A percentile compares a stretch with the other conserved stretches of the same genome.
These are phyloP conservation scores for Girardinichthys multiradiatus DNA, from an alignment of 2,113 vertebrate species.

Conservation along the genomic window DNA sequence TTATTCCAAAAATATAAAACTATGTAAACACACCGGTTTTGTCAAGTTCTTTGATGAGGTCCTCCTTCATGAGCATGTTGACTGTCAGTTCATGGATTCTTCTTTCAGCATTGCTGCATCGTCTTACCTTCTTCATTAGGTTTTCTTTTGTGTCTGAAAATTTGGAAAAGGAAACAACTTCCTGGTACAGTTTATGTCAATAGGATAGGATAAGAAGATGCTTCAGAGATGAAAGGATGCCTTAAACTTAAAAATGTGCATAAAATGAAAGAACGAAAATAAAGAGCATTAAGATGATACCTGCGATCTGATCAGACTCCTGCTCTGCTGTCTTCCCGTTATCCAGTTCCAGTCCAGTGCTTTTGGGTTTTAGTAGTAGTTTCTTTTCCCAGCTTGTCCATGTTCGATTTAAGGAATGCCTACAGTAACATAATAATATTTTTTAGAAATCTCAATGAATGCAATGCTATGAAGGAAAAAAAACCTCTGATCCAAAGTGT, in stretches of 20 bases:
- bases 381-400: slow-evolving; percentile 78
- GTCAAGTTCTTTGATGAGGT: slow-evolving; percentile 88
- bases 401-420: slow-evolving; percentile 75
- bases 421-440: slow-evolving; percentile 37
- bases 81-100: slow-evolving; percentile 86
- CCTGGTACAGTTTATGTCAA: not conserved
- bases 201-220: not conserved
- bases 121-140: slow-evolving; percentile 75
- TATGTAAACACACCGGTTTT: slow-evolving; percentile 80
- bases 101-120: slow-evolving; percentile 75
- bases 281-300: slow-evolving; percentile 44
- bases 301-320: slow-evolving; percentile 19
- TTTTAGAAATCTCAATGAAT: not conserved
- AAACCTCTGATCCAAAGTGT: too few relatives aligned
- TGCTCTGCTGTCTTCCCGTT: slow-evolving; percentile 3
- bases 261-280: not conserved
- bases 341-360: not conserved
- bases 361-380: slow-evolving; percentile 33
- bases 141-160: slow-evolving; percentile 37
- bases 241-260: not conserved
- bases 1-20: not conserved
- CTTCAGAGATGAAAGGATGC: not conserved
- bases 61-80: slow-evolving; percentile 89
- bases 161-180: slow-evolving; percentile 1
- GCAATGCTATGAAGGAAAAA: not conserved